These are phyloP conservation scores for Plutella xylostella DNA, from an alignment of 2,888 invertebrate species.

Conservation along the genomic window DNA sequence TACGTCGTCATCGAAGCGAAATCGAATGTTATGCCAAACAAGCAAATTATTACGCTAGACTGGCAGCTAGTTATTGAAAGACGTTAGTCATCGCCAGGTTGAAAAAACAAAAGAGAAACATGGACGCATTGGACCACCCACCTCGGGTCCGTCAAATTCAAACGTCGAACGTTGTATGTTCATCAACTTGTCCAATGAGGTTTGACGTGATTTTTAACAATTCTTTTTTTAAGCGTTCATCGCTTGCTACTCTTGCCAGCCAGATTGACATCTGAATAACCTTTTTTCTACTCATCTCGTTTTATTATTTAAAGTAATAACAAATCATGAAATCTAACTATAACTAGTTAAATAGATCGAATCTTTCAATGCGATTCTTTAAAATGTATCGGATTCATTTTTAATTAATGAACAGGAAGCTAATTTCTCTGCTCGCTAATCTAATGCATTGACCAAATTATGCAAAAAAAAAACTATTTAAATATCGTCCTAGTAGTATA, in stretches of 20 bases:
- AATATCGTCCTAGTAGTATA: no score
- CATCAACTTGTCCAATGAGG: conserved; percentile 66
- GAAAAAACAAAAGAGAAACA: conserved; percentile 31
- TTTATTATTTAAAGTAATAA: no score
- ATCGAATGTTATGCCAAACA: conserved; percentile 23
- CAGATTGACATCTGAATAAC: no score
- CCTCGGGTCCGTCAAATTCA: conserved; percentile 52
- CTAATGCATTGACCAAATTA: no score
- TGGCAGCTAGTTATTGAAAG: conserved; percentile 59
- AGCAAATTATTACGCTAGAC: conserved; percentile 46
- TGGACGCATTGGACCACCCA: conserved; percentile 56
- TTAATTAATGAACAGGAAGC: no score
- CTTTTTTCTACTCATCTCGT: no score
- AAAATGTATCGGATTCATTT: no score
- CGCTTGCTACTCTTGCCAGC: conserved; percentile 1
- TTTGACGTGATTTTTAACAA: conserved; percentile 63
- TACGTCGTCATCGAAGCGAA: conserved; percentile 3
- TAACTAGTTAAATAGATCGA: no score
- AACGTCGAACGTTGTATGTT: conserved; percentile 57
- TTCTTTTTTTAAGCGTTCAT: conserved; percentile 38
- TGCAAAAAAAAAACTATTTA: no score
- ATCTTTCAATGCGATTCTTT: no score
- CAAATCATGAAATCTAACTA: no score
- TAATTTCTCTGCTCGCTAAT: no score
- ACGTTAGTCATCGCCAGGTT: conserved; percentile 54